phyloP scores from a whole-genome alignment of 92 coral and sea anemone genomes.

The Zoanthus solanderi region DNA sequence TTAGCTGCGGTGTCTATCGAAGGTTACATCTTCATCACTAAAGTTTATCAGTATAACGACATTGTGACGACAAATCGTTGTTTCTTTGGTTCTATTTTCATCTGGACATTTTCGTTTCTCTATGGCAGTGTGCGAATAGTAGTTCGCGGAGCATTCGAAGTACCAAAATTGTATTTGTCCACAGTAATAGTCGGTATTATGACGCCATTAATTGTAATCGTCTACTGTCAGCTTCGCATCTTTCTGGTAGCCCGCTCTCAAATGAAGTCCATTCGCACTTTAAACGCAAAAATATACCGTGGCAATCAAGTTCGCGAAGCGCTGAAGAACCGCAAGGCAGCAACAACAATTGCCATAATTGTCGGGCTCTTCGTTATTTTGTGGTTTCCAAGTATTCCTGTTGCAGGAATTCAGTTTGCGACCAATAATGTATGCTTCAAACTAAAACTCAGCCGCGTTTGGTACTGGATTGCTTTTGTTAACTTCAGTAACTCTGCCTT shows the following conservation, averaged over 20 bases:
- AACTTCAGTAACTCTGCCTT: constrained; percentile 76
- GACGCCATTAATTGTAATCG: constrained; percentile 68
- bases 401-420: constrained; percentile 69
- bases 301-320: constrained; percentile 23
- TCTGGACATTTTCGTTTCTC: constrained; percentile 75
- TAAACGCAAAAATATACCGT: constrained; percentile 14
- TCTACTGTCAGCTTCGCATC: constrained; percentile 76
- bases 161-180: constrained; percentile 77
- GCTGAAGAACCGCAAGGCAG: constrained; percentile 72
- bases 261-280: constrained; percentile 59
- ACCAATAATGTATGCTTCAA: constrained; percentile 71
- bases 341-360: constrained; percentile 75
- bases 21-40: constrained; percentile 73
- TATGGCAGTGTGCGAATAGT: constrained; percentile 66
- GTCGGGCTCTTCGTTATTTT: constrained; percentile 70
- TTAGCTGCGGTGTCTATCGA: constrained; percentile 74
- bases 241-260: constrained; percentile 69
- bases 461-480: constrained; percentile 86
- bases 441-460: constrained; percentile 64
- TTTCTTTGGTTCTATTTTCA: constrained; percentile 23
- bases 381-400: constrained; percentile 78
- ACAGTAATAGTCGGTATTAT: constrained; percentile 71
- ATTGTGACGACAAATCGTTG: constrained; percentile 63
- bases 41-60: constrained; percentile 55
- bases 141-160: constrained; percentile 56